Evolutionary conservation across 2,797 vertebrate species (phyloP).

Genomic region (Rhinophrynus dorsalis): DNA sequence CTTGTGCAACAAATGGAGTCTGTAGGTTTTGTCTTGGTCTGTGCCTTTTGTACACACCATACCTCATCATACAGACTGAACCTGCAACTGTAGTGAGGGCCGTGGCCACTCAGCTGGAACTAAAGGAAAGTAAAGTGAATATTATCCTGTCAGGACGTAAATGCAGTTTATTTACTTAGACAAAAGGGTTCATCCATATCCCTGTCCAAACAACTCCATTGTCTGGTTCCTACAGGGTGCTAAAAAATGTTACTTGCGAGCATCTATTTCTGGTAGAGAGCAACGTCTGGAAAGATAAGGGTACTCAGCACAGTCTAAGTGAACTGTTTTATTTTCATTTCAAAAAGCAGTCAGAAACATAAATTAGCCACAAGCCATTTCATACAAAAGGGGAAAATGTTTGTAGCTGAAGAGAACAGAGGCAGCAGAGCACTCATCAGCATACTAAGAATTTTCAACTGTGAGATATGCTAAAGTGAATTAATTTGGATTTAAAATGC

Average conservation of each 20-base stretch:
- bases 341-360: conserved; percentile 85
- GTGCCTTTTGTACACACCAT: conserved; percentile 82
- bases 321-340: conserved; percentile 86
- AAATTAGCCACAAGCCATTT: conserved; percentile 90
- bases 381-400: conserved; percentile 82
- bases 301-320: conserved; percentile 77
- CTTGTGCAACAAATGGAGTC: conserved; percentile 85
- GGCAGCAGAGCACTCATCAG: conserved; percentile 85
- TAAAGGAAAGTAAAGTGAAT: conserved; percentile 88
- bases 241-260: conserved; percentile 71
- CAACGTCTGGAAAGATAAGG: conserved; percentile 79
- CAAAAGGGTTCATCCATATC: conserved; percentile 95
- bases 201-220: conserved; percentile 93
- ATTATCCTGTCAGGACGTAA: conserved; percentile 90
- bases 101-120: conserved; percentile 82
- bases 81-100: conserved; percentile 78
- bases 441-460: conserved; percentile 89
- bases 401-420: conserved; percentile 81
- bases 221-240: conserved; percentile 78
- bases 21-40: conserved; percentile 79
- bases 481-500: conserved; percentile 99
- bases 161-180: conserved; percentile 95
- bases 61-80: conserved; percentile 77
- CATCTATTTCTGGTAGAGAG: conserved; percentile 78
- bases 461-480: conserved; percentile 98